Evolutionary conservation across 2,113 vertebrate genomes (phyloP), one percentile per base, ranked within the genome.

Genomic region (Barnardius zonarius): DNA sequence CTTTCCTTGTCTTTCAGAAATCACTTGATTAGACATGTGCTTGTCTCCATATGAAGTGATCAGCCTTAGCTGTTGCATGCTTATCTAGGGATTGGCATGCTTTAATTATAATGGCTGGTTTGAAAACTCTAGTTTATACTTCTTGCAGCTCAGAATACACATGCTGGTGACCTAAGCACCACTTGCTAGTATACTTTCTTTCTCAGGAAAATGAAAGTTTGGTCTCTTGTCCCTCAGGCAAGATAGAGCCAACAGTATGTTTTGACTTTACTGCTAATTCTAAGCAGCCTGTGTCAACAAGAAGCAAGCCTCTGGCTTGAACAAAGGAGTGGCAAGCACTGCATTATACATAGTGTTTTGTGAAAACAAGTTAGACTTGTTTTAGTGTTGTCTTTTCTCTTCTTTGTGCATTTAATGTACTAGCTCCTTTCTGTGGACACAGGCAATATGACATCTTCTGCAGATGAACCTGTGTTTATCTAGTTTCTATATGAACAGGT

Each of bases 361-460:
- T 61, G 86, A 37, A 78, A 94, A 78, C 90, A 86, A 93, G 92
- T 95, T 51, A 31, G 44, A 92, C 88, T 95, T 84, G 90, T 83
- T 97, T 54, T 51, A 63, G 18, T 74, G 39, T 74, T 74, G 91
- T 23, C 15, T 62, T 78, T 77, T 64, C 22, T 24, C 4, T 1
- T 51, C 13, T 48, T 52, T 72, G 5, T 59, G 22, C 24, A 35
- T 59, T 69, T 86, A 77, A 35, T 59, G 14, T 64, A 18, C 48
- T 76, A 68, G 28, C 51, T 81, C 24, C 23, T 70, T 81, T 54
- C 64, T 72, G 17, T 23, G 83, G 30, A 30, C 2, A 1, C 7
- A 4, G 61, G 6, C 44, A 51, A 37, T 33, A 73, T 9, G 44
- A 35, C 30, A 51, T 30, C 31, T 81, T 67, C 55, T 92, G 51